These are phyloP conservation scores for Hydrotaea diabolus DNA, from an alignment of 2,888 invertebrate genomes.

Conservation along the genomic window DNA sequence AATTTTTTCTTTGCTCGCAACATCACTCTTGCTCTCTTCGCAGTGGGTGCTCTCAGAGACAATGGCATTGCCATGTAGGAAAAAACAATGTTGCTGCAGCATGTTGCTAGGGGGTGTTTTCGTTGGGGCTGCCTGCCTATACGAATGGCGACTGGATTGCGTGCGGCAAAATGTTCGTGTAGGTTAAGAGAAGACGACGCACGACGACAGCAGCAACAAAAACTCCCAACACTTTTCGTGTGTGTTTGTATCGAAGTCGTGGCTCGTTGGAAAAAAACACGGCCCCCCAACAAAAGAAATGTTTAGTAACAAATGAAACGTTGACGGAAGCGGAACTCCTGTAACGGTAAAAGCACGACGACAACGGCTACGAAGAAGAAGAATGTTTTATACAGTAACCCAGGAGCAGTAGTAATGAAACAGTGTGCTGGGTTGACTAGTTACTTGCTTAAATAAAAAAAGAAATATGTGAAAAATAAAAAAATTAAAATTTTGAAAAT, in stretches of 20 bases:
- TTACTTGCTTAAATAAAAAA: not conserved
- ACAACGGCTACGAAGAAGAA: conserved; percentile 7
- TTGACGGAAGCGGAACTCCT: conserved; percentile 70
- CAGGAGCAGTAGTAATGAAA: conserved; percentile 6
- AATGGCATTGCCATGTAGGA: conserved; percentile 58
- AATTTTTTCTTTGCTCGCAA: not conserved
- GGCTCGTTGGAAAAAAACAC: conserved; percentile 43
- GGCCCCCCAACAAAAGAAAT: conserved; percentile 57
- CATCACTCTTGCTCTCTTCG: not conserved
- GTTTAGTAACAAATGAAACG: conserved; percentile 71
- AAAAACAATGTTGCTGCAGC: conserved; percentile 51
- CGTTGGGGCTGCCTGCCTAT: conserved; percentile 11
- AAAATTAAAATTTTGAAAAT: conserved; percentile 12
- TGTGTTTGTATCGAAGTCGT: conserved; percentile 11
- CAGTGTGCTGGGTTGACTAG: conserved; percentile 8
- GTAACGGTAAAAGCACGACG: conserved; percentile 55
- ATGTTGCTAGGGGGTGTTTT: conserved; percentile 25
- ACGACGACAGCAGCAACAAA: conserved; percentile 16
- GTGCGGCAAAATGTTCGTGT: conserved; percentile 35
- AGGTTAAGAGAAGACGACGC: conserved; percentile 20
- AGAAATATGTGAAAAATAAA: conserved; percentile 16
- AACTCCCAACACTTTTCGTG: conserved; percentile 33
- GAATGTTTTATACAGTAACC: conserved; percentile 36
- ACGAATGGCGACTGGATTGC: not conserved
- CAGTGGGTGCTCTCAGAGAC: not conserved